A percentile compares a stretch with the other conserved stretches of the same genome.
Conservation (phyloP, 37 sponge, comb jelly and placozoan species). For the Dysidea cf. avara region DNA sequence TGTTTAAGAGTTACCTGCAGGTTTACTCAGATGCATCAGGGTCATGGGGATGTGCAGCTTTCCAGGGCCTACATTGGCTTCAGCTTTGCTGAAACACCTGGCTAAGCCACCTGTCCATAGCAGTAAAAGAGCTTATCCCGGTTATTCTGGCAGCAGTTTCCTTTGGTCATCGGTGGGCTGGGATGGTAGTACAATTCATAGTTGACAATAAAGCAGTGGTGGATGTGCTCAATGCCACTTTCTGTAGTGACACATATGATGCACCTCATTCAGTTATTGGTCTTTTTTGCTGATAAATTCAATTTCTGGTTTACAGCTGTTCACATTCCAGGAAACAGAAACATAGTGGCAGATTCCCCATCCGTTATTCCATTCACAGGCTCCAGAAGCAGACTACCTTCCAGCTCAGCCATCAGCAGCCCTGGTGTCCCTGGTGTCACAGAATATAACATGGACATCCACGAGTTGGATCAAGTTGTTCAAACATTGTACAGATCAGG, state of each 20-base stretch:
- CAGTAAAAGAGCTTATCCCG: constrained; percentile 39
- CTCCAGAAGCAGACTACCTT: background rate
- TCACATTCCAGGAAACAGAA: constrained; percentile 27
- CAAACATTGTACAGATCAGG: background rate
- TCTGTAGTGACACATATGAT: constrained; percentile 9
- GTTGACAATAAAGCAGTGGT: constrained; percentile 37
- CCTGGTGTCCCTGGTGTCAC: constrained; percentile 10
- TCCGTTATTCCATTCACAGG: constrained; percentile 18
- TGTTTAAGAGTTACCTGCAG: too few relatives aligned
- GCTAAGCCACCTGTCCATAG: too few relatives aligned
- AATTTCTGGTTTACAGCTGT: too few relatives aligned
- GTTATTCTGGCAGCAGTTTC: constrained; percentile 10
- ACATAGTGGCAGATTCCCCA: constrained; percentile 47
- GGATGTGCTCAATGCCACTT: background rate
- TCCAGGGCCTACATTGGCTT: too few relatives aligned
- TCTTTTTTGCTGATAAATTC: too few relatives aligned
- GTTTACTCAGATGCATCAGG: too few relatives aligned
- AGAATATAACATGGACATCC: too few relatives aligned
- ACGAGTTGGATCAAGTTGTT: too few relatives aligned
- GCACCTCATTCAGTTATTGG: constrained; percentile 31
- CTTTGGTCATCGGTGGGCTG: constrained; percentile 21
- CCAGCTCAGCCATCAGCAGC: background rate
- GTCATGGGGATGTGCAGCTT: too few relatives aligned
- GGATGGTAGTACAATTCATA: background rate
- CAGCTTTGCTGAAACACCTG: too few relatives aligned